phyloP scores from a whole-genome alignment of 2,113 vertebrate genomes.

The Proteles cristata region DNA sequence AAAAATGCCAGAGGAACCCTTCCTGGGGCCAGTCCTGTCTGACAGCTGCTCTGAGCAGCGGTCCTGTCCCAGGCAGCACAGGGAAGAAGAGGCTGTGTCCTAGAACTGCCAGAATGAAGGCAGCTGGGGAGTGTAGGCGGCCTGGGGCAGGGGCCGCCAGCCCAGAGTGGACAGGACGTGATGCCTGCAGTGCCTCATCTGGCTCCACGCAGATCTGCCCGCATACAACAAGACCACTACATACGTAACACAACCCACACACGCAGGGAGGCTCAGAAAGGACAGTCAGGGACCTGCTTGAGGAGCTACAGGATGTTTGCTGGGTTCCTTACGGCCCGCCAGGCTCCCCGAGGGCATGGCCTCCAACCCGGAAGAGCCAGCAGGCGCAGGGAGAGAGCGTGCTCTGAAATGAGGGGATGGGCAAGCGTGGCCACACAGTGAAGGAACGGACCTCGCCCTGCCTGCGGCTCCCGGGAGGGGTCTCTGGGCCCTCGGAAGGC shows the following conservation, averaged over 20 bases:
- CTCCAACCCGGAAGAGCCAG: background rate
- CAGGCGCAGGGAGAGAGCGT: background rate
- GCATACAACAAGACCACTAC: too few relatives aligned
- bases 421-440: background rate
- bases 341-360: background rate
- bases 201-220: too few relatives aligned
- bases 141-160: background rate
- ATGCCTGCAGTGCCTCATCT: background rate
- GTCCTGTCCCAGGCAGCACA: too few relatives aligned
- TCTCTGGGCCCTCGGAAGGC: background rate
- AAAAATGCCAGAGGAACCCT: background rate
- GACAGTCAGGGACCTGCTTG: background rate
- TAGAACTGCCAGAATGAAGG: too few relatives aligned
- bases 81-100: background rate
- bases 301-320: too few relatives aligned
- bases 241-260: background rate
- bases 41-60: background rate
- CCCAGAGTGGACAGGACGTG: background rate
- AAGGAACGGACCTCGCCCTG: background rate
- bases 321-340: background rate
- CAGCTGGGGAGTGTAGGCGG: accelerated
- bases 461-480: background rate
- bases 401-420: too few relatives aligned
- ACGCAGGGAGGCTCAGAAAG: background rate
- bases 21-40: background rate